These are phyloP conservation scores for Bergia puertoricense DNA, from an alignment of 92 coral and sea anemone genomes.

Conservation along the genomic window DNA sequence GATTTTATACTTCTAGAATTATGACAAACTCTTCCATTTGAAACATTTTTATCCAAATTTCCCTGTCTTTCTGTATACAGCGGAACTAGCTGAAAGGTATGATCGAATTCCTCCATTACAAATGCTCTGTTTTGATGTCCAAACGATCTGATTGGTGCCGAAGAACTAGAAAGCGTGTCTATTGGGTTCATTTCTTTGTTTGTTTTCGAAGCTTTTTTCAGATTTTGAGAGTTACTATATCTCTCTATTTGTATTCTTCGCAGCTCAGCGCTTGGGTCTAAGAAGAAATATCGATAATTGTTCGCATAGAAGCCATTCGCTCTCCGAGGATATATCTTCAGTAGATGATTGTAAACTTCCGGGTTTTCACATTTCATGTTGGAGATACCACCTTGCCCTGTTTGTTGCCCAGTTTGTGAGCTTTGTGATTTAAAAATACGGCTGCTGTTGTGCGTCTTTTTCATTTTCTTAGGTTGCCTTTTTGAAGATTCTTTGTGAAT, in stretches of 20 bases:
- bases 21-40: slow-evolving; percentile 6
- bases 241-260: slow-evolving; percentile 40
- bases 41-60: background rate
- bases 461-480: background rate
- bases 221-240: background rate
- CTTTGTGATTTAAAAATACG: background rate
- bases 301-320: background rate
- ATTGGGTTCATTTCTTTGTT: background rate
- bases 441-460: background rate
- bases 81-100: slow-evolving; percentile 32
- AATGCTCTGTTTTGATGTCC: slow-evolving; percentile 34
- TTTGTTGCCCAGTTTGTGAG: background rate
- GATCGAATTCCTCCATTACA: background rate
- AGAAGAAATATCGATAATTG: background rate
- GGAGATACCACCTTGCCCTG: background rate
- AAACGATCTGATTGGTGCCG: background rate
- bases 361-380: background rate
- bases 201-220: slow-evolving; percentile 3
- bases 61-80: background rate
- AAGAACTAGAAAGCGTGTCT: background rate
- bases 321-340: background rate
- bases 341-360: background rate
- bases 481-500: background rate
- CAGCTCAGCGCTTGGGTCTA: slow-evolving; percentile 34
- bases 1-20: background rate